These are phyloP conservation scores for Anguilla anguilla DNA, from an alignment of 2,797 vertebrate genomes.

Conservation along the genomic window DNA sequence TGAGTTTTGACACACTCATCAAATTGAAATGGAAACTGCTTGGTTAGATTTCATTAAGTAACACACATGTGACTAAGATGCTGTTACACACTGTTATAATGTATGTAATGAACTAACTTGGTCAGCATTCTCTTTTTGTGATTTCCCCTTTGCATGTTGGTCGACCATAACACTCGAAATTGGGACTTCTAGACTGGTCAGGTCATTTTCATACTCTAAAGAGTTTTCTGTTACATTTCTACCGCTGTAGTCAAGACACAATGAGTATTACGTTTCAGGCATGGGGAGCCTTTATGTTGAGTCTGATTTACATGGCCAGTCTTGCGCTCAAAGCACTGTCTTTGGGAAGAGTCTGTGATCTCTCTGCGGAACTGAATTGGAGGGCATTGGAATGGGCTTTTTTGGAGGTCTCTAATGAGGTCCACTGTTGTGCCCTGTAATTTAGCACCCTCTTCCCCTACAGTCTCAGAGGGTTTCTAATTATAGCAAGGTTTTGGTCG, in stretches of 20 bases:
- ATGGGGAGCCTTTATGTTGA: not conserved
- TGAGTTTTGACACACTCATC: not conserved
- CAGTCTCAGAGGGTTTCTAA: constrained; percentile 63
- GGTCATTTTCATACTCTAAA: not conserved
- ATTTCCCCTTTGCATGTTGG: not conserved
- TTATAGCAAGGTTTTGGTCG: constrained; percentile 60
- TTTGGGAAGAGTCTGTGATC: constrained; percentile 32
- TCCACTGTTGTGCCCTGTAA: constrained; percentile 70
- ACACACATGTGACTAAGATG: not conserved
- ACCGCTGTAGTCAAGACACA: not conserved
- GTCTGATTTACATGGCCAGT: not conserved
- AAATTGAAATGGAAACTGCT: not conserved
- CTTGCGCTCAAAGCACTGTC: not conserved
- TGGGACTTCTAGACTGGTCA: not conserved
- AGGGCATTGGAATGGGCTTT: constrained; percentile 9
- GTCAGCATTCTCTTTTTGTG: not conserved
- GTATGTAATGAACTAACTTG: too few relatives aligned
- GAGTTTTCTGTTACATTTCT: not conserved
- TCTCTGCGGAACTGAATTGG: constrained; percentile 27
- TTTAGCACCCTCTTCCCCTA: constrained; percentile 65
- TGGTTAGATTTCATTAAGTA: not conserved
- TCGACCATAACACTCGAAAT: not conserved
- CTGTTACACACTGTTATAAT: not conserved
- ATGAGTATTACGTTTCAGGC: not conserved
- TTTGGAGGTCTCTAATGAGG: constrained; percentile 59